A percentile compares a stretch with the other conserved stretches of the same genome.
Conservation (phyloP, 1,140 invertebrate species). For the Neuroterus valhalla region DNA sequence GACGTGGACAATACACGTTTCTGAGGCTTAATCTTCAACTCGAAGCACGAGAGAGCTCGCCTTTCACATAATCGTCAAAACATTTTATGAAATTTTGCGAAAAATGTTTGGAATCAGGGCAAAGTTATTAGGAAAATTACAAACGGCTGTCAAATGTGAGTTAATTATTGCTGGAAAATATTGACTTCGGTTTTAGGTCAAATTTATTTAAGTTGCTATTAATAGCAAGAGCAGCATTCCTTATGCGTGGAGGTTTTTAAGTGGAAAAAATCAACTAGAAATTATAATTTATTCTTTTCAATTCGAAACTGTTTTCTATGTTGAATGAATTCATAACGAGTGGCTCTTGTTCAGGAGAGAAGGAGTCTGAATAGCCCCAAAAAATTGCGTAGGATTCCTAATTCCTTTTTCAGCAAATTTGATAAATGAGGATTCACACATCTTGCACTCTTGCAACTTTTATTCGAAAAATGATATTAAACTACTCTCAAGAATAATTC, state of each 20-base stretch:
- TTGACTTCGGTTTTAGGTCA: too few species aligned
- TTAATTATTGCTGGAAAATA: neutral
- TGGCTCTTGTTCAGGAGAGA: neutral
- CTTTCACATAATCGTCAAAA: slow-evolving; percentile 8
- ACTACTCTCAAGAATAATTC: neutral
- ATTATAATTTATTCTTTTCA: slow-evolving; percentile 12
- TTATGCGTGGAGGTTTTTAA: neutral
- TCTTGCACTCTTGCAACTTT: too few species aligned
- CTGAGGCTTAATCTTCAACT: neutral
- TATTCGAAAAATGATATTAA: too few species aligned
- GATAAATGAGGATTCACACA: too few species aligned
- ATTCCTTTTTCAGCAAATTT: too few species aligned
- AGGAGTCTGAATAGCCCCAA: neutral
- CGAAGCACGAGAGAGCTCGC: neutral
- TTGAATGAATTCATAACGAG: neutral
- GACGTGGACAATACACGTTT: neutral
- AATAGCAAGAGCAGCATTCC: neutral
- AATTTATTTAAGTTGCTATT: neutral
- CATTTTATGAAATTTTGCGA: neutral
- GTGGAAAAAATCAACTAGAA: neutral
- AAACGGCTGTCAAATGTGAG: neutral
- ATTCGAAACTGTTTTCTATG: neutral
- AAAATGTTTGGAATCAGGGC: too few species aligned
- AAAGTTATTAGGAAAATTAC: neutral
- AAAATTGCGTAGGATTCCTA: too few species aligned